Percentiles rank a stretch among this genome's conserved stretches.
phyloP scores from a whole-genome alignment of 2,113 vertebrate species.

The Diphyllodes magnificus region DNA sequence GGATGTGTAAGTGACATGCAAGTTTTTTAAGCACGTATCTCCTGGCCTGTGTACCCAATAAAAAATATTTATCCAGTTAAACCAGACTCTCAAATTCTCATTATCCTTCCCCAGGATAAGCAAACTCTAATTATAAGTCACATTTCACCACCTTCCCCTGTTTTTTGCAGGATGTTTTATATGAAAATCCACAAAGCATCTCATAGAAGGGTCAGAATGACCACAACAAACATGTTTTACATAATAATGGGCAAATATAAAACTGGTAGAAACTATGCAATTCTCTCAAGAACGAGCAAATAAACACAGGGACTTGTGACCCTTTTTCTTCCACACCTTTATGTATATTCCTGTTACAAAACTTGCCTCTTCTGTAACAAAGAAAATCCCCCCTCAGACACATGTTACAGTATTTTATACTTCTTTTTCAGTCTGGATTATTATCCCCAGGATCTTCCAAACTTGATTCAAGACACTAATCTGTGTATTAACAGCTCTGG shows the following conservation, averaged over 20 bases:
- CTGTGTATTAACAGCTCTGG: background rate
- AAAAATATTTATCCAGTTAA: background rate
- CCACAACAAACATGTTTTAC: fast-evolving
- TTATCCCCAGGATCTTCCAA: background rate
- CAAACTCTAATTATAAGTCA: background rate
- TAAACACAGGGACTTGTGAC: background rate
- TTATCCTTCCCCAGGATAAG: background rate
- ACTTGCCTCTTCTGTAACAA: background rate
- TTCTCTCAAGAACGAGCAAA: background rate
- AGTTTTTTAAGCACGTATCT: background rate
- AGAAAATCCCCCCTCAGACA: background rate
- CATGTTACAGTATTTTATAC: background rate
- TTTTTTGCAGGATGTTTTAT: background rate
- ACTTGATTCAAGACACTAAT: background rate
- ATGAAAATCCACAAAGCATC: background rate
- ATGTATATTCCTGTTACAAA: background rate
- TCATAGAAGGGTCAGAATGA: background rate
- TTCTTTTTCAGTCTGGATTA: background rate
- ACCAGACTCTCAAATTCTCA: background rate
- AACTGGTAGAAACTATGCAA: background rate
- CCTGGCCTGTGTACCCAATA: background rate
- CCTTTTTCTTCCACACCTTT: background rate
- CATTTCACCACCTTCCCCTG: background rate
- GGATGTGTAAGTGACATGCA: background rate
- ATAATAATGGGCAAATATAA: background rate